Evolutionary conservation across 2,797 vertebrate species (phyloP).

Genomic region (Cephalopachus bancanus): DNA sequence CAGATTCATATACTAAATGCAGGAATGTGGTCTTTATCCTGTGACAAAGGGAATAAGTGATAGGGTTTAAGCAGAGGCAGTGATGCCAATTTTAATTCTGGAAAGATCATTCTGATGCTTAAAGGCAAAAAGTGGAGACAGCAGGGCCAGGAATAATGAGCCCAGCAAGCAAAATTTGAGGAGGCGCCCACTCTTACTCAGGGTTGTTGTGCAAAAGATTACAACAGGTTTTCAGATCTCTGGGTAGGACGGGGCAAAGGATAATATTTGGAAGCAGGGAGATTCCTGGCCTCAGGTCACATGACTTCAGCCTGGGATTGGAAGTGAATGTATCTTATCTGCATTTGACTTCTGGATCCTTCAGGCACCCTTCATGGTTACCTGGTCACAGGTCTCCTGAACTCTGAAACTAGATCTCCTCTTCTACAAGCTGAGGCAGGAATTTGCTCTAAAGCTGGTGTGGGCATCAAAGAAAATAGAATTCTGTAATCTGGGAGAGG

Average conservation of each 20-base stretch:
- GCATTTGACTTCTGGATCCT: neutral
- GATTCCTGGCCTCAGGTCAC: neutral
- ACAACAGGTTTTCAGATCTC: neutral
- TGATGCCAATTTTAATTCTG: neutral
- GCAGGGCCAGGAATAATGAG: fast-evolving
- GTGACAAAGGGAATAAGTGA: neutral
- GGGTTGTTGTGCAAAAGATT: neutral
- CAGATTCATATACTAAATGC: neutral
- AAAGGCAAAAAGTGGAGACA: neutral
- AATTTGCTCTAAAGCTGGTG: neutral
- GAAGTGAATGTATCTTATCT: neutral
- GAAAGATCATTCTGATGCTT: neutral
- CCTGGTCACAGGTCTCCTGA: no score
- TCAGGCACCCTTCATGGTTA: neutral
- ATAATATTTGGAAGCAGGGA: neutral
- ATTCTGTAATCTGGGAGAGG: neutral
- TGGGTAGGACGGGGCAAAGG: fast-evolving
- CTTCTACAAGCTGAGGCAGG: neutral
- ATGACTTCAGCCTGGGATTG: neutral
- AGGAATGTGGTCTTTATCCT: neutral
- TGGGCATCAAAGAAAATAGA: neutral
- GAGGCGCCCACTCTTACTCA: fast-evolving
- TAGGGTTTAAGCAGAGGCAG: no score
- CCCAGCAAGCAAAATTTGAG: neutral
- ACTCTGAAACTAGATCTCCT: neutral